Percentiles rank a stretch among this genome's conserved stretches.
phyloP scores from a whole-genome alignment of 2,797 vertebrate genomes.

The Bucorvus abyssinicus region DNA sequence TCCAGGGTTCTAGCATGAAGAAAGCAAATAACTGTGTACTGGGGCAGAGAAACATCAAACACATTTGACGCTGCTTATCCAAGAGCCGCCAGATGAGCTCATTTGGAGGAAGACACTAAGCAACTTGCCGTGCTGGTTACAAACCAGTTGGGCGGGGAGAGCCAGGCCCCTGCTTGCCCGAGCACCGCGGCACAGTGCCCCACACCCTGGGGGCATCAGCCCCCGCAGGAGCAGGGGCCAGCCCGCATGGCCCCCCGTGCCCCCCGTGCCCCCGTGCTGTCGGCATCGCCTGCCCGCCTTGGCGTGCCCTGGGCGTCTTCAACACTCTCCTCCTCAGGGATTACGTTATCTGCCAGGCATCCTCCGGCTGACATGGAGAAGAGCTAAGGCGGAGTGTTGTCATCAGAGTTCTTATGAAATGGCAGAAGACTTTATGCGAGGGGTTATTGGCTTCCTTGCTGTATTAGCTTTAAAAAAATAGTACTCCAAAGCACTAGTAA shows the following conservation, averaged over 20 bases:
- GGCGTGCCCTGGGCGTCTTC: rapidly evolving
- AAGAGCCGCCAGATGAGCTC: neutral
- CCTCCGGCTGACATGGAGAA: neutral
- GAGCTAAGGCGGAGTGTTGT: neutral
- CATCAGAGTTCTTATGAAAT: neutral
- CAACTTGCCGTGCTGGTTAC: neutral
- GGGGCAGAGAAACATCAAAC: neutral
- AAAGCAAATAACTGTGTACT: neutral
- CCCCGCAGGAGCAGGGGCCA: neutral
- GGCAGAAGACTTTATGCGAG: neutral
- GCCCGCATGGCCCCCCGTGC: rapidly evolving
- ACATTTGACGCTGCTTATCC: neutral
- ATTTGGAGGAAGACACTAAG: neutral
- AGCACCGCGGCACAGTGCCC: rapidly evolving
- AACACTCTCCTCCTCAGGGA: neutral
- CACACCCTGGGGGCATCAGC: neutral
- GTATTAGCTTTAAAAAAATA: neutral
- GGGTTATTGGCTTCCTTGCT: neutral
- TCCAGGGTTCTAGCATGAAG: neutral
- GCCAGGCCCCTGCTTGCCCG: neutral
- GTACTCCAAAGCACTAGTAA: neutral
- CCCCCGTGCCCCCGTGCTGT: rapidly evolving
- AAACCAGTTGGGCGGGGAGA: neutral
- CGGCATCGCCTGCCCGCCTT: rapidly evolving
- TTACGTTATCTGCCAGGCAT: neutral